These are phyloP conservation scores for Rhinella marina DNA, from an alignment of 2,797 vertebrate species.

Conservation along the genomic window DNA sequence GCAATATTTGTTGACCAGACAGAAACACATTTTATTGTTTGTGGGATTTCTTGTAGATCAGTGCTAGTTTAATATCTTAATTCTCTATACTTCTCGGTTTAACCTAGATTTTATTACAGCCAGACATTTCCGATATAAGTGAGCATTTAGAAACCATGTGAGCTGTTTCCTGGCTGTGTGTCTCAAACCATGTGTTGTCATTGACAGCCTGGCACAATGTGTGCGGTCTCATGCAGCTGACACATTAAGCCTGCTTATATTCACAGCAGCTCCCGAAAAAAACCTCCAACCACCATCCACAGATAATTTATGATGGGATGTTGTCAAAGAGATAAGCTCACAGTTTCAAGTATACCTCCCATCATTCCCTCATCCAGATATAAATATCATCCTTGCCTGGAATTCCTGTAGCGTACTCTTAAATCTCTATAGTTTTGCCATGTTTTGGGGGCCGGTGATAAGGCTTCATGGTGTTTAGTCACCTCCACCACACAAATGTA, in stretches of 20 bases:
- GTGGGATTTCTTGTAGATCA: background rate
- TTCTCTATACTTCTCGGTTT: background rate
- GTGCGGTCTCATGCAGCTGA: slow-evolving; percentile 15
- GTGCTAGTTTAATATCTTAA: background rate
- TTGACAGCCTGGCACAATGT: slow-evolving; percentile 12
- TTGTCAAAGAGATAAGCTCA: slow-evolving; percentile 31
- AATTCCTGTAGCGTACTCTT: background rate
- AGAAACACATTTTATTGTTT: background rate
- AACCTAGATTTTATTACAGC: background rate
- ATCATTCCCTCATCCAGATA: background rate
- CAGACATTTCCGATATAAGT: background rate
- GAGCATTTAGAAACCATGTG: background rate
- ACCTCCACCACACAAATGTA: background rate
- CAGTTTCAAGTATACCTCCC: slow-evolving; percentile 21
- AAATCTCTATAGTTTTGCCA: background rate
- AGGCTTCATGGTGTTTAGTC: background rate
- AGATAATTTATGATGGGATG: slow-evolving; percentile 22
- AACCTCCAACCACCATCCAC: slow-evolving; percentile 1
- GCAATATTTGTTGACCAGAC: background rate
- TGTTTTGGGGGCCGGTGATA: background rate
- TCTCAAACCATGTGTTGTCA: slow-evolving; percentile 7
- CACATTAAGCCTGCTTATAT: slow-evolving; percentile 33
- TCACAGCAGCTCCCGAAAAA: slow-evolving; percentile 12
- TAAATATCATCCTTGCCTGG: background rate
- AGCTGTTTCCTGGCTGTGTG: slow-evolving; percentile 1